Evolutionary conservation across 1,140 invertebrate species (phyloP).

Genomic region (Atopsyche davidsoni): DNA sequence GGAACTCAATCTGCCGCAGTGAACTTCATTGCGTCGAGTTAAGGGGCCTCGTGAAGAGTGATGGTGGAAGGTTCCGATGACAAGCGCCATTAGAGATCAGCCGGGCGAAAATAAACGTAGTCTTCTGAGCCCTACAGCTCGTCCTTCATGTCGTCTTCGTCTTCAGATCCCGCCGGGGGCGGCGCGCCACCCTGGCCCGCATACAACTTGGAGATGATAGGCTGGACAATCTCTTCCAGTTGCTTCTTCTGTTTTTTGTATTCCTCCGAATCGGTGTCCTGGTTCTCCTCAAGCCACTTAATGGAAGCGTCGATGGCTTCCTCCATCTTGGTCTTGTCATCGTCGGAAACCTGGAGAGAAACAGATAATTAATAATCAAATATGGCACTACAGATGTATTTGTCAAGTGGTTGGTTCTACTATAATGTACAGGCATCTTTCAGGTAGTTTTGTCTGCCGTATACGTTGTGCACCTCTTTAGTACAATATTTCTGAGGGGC

Average conservation of each 20-base stretch:
- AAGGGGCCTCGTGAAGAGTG: too few relatives aligned
- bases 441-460: too few relatives aligned
- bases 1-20: background rate
- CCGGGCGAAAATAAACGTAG: too few relatives aligned
- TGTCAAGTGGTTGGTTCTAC: too few relatives aligned
- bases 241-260: slow-evolving; percentile 97
- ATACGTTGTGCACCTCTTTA: too few relatives aligned
- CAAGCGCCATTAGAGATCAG: too few relatives aligned
- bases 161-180: slow-evolving; percentile 58
- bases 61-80: too few relatives aligned
- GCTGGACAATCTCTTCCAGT: slow-evolving; percentile 91
- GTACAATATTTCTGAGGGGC: too few relatives aligned
- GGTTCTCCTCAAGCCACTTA: slow-evolving; percentile 96
- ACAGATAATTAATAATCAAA: slow-evolving; percentile 3
- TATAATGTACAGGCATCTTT: too few relatives aligned
- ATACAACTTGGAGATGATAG: slow-evolving; percentile 96
- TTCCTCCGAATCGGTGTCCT: slow-evolving; percentile 88
- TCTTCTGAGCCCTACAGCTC: slow-evolving; percentile 76
- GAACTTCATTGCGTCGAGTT: too few relatives aligned
- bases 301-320: slow-evolving; percentile 94
- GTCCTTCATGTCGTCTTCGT: slow-evolving; percentile 76
- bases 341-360: slow-evolving; percentile 58
- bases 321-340: slow-evolving; percentile 95
- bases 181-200: slow-evolving; percentile 74
- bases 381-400: too few relatives aligned